Evolutionary conservation across 2,888 invertebrate species (phyloP), one percentile per base, ranked within the genome.

Genomic region (Ernsta delagoae): DNA sequence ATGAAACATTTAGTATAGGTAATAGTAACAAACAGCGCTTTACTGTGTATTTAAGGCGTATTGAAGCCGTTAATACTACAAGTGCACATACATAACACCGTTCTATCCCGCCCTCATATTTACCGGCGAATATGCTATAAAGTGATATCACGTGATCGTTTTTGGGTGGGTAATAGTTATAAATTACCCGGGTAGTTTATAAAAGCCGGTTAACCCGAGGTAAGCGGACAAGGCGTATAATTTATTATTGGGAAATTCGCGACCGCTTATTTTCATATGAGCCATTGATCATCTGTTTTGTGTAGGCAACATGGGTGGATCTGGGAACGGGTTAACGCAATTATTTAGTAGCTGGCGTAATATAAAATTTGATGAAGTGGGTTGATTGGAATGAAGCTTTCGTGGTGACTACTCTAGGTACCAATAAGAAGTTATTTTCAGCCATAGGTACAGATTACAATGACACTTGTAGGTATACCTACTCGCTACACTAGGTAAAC

Each of bases 201-300:
- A 93, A 93, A 92, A 92, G 92, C 92, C 92, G 90, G 92, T 93
- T 92, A 92, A 91, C 92, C 91, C 89, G 89, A 90, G 92, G 92
- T 92, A 91, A 90, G 90, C 89, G 91, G 90, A 91, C 92, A 90
- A 87, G 89, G 84, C 85, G 85, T 83, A 84, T 93, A 91, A 93
- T 93, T 93, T 93, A 93, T 92, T 91, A 91, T 90, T 87, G 36
- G 36, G 36, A 89, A 91, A 89, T 87, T 90, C 87, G 88, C 88
- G 88, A 79, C 77, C 83, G 88, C 86, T 87, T 85, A 88, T 92
- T 86, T 88, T 88, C 88, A 90, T 89, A 86, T 83, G 79, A 79
- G 77, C 78, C 78, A 79, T 76, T 81, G 80, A 87, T 87, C 85
- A 87, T 85, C 57, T 68, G 81, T 79, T 81, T 78, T 70, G 48